A percentile compares a stretch with the other conserved stretches of the same genome.
Evolutionary conservation across 2,797 vertebrate genomes (phyloP).

Genomic region (Chrysocyon brachyurus): DNA sequence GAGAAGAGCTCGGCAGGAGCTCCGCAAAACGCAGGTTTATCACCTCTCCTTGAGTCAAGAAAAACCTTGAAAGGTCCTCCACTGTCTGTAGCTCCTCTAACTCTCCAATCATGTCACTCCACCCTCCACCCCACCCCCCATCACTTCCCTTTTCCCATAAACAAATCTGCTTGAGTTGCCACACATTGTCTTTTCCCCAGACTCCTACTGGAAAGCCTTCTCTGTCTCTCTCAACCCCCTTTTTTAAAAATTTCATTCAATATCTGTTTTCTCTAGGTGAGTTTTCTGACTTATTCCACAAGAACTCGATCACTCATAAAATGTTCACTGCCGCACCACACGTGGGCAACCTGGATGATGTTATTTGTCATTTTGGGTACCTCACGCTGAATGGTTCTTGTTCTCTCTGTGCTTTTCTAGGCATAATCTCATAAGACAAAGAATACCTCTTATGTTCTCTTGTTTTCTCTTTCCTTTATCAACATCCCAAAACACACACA

Average conservation of each 20-base stretch:
- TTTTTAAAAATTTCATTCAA: neutral
- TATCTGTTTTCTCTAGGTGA: neutral
- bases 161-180: neutral
- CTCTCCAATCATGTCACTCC: neutral
- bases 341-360: too few relatives aligned
- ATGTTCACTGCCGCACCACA: neutral
- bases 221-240: neutral
- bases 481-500: neutral
- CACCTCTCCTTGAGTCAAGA: neutral
- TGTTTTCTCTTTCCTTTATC: neutral
- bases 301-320: rapidly evolving
- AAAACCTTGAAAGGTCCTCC: neutral
- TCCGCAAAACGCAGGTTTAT: neutral
- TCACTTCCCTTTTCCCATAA: neutral
- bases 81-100: neutral
- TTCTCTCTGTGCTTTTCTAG: neutral
- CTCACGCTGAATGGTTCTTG: neutral
- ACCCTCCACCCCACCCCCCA: neutral
- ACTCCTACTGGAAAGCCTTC: neutral
- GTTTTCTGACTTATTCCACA: neutral
- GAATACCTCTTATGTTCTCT: neutral
- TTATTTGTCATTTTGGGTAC: neutral
- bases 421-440: neutral
- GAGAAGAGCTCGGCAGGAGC: neutral
- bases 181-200: neutral